Evolutionary conservation across 2,113 vertebrate species (phyloP).

Genomic region (Xerus inauris): DNA sequence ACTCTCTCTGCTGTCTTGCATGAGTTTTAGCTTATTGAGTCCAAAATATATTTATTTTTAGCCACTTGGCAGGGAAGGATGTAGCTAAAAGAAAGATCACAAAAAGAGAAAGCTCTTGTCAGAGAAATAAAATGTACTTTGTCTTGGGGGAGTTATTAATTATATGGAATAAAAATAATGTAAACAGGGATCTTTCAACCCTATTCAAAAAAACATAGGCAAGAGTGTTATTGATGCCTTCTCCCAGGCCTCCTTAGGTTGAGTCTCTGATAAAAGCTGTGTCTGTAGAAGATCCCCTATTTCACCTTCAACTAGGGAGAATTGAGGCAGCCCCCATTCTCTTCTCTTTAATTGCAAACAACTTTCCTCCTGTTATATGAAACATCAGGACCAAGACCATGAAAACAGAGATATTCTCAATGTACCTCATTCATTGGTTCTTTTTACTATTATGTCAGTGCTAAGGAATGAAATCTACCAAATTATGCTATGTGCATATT

Average conservation of each 20-base stretch:
- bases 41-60: neutral
- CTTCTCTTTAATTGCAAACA: neutral
- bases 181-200: neutral
- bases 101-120: slow-evolving; percentile 11
- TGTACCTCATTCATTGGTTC: neutral
- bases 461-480: too few relatives aligned
- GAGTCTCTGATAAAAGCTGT: neutral
- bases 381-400: neutral
- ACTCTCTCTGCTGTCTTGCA: neutral
- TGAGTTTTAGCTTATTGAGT: neutral
- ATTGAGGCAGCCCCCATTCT: neutral
- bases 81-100: neutral
- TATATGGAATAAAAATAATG: neutral
- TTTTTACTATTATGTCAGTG: neutral
- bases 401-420: neutral
- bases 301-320: too few relatives aligned
- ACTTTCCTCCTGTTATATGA: neutral
- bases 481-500: too few relatives aligned
- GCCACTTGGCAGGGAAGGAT: neutral
- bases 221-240: neutral
- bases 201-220: neutral
- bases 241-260: neutral
- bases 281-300: neutral
- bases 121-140: slow-evolving; percentile 34
- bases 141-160: neutral